phyloP scores from a whole-genome alignment of 2,888 invertebrate species.

The Microdon myrmicae region DNA sequence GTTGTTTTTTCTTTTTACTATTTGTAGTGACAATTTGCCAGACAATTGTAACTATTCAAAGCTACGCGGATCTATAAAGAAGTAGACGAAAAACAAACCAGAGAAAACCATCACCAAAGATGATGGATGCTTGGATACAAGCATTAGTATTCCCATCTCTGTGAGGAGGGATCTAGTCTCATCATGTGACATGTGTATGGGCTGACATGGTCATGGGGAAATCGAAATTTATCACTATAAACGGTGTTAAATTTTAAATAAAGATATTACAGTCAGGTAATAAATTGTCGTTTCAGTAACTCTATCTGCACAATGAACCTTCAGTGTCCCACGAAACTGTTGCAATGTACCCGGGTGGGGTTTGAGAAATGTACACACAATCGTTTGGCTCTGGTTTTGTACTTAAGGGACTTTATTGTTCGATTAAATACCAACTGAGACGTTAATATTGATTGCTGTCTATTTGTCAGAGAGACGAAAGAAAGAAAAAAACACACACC shows the following conservation, averaged over 20 bases:
- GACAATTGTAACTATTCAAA: slow-evolving; percentile 40
- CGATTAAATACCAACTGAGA: slow-evolving; percentile 32
- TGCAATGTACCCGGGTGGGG: slow-evolving; percentile 12
- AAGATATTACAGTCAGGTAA: slow-evolving; percentile 44
- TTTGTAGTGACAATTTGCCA: slow-evolving; percentile 26
- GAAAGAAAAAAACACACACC: slow-evolving; percentile 4
- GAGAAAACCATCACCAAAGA: slow-evolving; percentile 31
- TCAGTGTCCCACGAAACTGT: slow-evolving; percentile 10
- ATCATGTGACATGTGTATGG: slow-evolving; percentile 41
- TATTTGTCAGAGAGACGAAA: too few relatives aligned
- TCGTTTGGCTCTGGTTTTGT: slow-evolving; percentile 34
- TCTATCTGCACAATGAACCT: slow-evolving; percentile 33
- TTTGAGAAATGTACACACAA: slow-evolving; percentile 30
- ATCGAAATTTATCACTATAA: slow-evolving; percentile 49
- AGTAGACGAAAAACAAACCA: slow-evolving; percentile 17
- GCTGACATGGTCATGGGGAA: slow-evolving; percentile 40
- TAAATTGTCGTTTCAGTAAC: slow-evolving; percentile 33
- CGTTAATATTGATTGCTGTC: slow-evolving; percentile 20
- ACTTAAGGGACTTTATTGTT: slow-evolving; percentile 44
- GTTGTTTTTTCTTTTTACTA: too few relatives aligned
- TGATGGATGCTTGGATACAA: slow-evolving; percentile 39
- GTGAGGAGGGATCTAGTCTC: slow-evolving; percentile 38
- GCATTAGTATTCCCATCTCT: slow-evolving; percentile 40
- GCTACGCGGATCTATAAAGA: slow-evolving; percentile 1
- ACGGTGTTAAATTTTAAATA: slow-evolving; percentile 50